These are phyloP conservation scores for Drosophila bocki DNA, from an alignment of 1,140 invertebrate species.

Conservation along the genomic window DNA sequence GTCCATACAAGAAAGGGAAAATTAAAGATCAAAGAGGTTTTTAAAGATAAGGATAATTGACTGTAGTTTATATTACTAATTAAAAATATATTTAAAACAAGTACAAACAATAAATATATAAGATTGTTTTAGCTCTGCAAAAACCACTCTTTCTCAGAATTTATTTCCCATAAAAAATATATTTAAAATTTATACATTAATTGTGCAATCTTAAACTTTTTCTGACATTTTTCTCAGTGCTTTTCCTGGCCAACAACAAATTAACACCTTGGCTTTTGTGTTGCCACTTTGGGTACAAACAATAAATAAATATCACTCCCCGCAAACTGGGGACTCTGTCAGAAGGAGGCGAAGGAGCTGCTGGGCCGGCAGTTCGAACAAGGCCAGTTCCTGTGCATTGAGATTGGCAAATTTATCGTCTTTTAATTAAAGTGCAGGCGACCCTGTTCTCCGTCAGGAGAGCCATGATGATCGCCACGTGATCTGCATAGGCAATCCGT, in stretches of 20 bases:
- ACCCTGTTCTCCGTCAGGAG: constrained; percentile 72
- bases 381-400: constrained; percentile 52
- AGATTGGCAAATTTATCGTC: constrained; percentile 82
- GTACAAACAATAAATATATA: not conserved
- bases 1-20: not conserved
- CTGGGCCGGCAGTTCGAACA: constrained; percentile 22
- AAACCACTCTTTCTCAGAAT: no score
- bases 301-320: constrained; percentile 80
- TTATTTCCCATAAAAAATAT: not conserved
- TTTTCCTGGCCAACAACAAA: constrained; percentile 64
- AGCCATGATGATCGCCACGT: constrained; percentile 37
- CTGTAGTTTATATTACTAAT: not conserved
- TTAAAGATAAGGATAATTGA: not conserved
- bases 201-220: not conserved
- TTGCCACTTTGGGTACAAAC: constrained; percentile 83
- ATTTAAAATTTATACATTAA: not conserved
- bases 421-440: constrained; percentile 83
- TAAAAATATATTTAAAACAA: not conserved
- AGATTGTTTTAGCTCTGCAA: no score
- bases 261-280: constrained; percentile 83
- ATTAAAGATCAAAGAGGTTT: not conserved
- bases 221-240: not conserved
- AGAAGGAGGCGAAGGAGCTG: constrained; percentile 13
- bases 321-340: constrained; percentile 42
- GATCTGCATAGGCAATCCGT: constrained; percentile 27